Evolutionary conservation across 2,113 vertebrate species (phyloP).

Genomic region (Grammomys surdaster): DNA sequence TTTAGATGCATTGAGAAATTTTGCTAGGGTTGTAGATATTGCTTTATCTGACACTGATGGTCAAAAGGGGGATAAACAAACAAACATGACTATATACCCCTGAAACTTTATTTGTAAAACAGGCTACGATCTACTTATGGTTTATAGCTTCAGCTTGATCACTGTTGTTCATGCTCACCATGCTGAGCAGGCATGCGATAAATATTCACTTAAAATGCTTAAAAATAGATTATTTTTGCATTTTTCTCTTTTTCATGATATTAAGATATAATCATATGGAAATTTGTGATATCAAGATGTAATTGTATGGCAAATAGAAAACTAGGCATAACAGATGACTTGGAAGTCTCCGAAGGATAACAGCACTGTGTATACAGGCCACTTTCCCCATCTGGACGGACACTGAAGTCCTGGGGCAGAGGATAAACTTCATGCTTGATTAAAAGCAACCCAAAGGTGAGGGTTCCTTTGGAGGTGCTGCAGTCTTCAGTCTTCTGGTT

Average conservation of each 20-base stretch:
- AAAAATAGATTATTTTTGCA: not conserved
- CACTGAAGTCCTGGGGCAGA: not conserved
- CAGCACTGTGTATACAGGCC: not conserved
- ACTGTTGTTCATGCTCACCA: not conserved
- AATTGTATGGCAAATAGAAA: not conserved
- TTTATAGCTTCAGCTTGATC: not conserved
- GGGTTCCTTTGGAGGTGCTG: not conserved
- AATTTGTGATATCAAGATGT: not conserved
- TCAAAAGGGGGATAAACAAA: slow-evolving; percentile 1
- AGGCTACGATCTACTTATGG: not conserved
- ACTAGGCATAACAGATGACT: not conserved
- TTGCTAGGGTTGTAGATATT: not conserved
- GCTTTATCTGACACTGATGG: not conserved
- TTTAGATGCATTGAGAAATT: not conserved
- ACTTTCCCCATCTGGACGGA: not conserved
- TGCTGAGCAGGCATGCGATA: not conserved
- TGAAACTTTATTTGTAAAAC: slow-evolving; percentile 54
- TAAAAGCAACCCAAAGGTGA: slow-evolving; percentile 53
- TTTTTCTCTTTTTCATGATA: not conserved
- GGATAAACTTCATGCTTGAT: slow-evolving; percentile 55
- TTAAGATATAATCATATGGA: not conserved
- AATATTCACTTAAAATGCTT: not conserved
- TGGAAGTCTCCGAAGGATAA: not conserved
- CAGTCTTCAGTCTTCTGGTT: slow-evolving; percentile 38
- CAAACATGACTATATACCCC: not conserved